Percentiles rank a stretch among this genome's conserved stretches.
Conservation (phyloP, 35 echinoderm and acorn worm species). For the Apostichopus parvimensis region DNA sequence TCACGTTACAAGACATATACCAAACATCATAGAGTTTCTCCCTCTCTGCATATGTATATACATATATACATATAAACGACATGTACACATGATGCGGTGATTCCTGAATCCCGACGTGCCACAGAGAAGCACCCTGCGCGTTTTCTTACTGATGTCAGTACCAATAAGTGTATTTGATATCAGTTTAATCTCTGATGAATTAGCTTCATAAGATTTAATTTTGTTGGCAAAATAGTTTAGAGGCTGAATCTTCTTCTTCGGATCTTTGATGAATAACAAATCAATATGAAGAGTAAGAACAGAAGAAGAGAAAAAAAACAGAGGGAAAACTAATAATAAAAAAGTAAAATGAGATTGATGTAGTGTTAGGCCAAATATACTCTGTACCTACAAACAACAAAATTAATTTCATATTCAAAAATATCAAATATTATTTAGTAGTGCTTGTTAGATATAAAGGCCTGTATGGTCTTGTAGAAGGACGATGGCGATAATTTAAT, state of each 20-base stretch:
- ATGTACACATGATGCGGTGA: too few relatives aligned
- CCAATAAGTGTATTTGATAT: constrained; percentile 1
- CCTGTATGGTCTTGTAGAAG: too few relatives aligned
- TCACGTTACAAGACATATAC: too few relatives aligned
- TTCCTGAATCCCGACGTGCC: not conserved
- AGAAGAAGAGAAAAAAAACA: not conserved
- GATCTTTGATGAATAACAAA: not conserved
- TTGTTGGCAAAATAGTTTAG: constrained; percentile 45
- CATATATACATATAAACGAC: too few relatives aligned
- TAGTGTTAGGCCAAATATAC: too few relatives aligned
- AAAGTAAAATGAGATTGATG: not conserved
- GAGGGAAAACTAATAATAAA: not conserved
- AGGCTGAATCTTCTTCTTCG: not conserved
- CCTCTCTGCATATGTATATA: too few relatives aligned
- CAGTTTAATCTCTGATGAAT: constrained; percentile 36
- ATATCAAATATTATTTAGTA: too few relatives aligned
- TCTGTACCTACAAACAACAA: too few relatives aligned
- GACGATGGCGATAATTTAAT: too few relatives aligned
- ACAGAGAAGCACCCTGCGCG: constrained; percentile 6
- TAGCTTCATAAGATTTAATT: constrained; percentile 45
- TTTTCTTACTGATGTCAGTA: not conserved
- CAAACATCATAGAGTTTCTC: too few relatives aligned
- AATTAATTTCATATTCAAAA: too few relatives aligned
- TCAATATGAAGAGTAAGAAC: not conserved
- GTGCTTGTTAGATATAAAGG: too few relatives aligned